A percentile compares a stretch with the other conserved stretches of the same genome.
Evolutionary conservation across 2,113 vertebrate species (phyloP).

Genomic region (Paedocypris sp.): DNA sequence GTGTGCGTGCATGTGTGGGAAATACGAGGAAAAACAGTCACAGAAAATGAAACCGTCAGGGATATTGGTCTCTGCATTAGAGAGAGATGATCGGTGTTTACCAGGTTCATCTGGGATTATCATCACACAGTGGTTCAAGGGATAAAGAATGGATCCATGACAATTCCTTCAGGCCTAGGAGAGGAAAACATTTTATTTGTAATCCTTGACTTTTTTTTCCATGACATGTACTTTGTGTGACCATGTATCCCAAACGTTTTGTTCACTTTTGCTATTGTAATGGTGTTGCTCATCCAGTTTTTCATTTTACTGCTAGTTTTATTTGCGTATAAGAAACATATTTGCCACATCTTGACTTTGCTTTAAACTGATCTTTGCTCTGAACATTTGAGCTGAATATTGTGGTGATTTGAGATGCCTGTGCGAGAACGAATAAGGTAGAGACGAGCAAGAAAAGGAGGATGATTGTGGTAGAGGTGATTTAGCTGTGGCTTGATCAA

Average conservation of each 20-base stretch:
- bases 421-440: background rate
- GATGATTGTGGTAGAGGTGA: background rate
- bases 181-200: no score
- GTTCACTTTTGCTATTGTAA: no score
- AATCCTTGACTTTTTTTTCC: no score
- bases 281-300: no score
- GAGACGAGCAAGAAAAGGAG: background rate
- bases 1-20: background rate
- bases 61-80: background rate
- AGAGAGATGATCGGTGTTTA: constrained; percentile 15
- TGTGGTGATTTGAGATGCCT: constrained; percentile 6
- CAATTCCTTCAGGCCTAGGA: constrained; percentile 2
- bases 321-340: no score
- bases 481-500: constrained; percentile 13
- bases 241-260: no score
- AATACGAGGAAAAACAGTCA: background rate
- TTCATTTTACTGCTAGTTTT: no score
- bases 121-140: background rate
- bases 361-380: no score
- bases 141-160: constrained; percentile 4
- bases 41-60: background rate
- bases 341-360: no score
- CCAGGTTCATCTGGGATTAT: constrained; percentile 11
- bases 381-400: background rate
- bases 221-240: no score